These are phyloP conservation scores for Sanderia malayensis DNA, from an alignment of 30 jellyfish, hydroid and myxozoan species.

Conservation along the genomic window DNA sequence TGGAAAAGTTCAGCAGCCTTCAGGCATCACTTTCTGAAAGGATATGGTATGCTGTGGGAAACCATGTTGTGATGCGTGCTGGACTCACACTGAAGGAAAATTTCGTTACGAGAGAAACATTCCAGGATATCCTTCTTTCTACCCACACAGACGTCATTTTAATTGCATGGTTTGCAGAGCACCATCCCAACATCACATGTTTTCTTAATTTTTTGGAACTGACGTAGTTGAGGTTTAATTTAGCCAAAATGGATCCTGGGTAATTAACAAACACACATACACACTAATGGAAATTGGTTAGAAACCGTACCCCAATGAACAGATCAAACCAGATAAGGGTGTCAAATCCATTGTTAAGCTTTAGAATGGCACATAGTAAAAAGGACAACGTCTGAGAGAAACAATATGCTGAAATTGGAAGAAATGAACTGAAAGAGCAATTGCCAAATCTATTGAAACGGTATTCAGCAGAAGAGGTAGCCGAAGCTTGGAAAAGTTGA, in stretches of 20 bases:
- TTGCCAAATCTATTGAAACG: constrained; percentile 12
- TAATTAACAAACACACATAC: constrained; percentile 28
- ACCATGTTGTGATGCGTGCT: background rate
- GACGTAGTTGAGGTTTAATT: background rate
- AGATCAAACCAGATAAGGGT: constrained; percentile 24
- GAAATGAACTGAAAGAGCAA: constrained; percentile 8
- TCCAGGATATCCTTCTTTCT: constrained; percentile 1
- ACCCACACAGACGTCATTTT: background rate
- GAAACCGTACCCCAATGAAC: constrained; percentile 47
- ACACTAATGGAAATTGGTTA: constrained; percentile 39
- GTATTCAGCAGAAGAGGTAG: constrained; percentile 37
- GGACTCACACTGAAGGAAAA: background rate
- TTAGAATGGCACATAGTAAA: constrained; percentile 47
- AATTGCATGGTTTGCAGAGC: background rate
- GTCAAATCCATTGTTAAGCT: constrained; percentile 14
- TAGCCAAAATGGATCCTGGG: constrained; percentile 10
- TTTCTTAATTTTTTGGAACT: background rate
- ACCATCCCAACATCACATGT: constrained; percentile 1
- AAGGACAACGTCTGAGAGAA: constrained; percentile 45
- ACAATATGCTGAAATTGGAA: constrained; percentile 23
- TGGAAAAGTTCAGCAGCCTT: background rate
- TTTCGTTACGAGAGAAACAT: constrained; percentile 11
- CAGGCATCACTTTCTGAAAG: constrained; percentile 1
- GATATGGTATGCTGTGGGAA: constrained; percentile 1
- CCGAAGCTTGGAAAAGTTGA: constrained; percentile 23